A percentile compares a stretch with the other conserved stretches of the same genome.
Conservation (phyloP, 2,888 invertebrate genomes). For the Fragum whitleyi region DNA sequence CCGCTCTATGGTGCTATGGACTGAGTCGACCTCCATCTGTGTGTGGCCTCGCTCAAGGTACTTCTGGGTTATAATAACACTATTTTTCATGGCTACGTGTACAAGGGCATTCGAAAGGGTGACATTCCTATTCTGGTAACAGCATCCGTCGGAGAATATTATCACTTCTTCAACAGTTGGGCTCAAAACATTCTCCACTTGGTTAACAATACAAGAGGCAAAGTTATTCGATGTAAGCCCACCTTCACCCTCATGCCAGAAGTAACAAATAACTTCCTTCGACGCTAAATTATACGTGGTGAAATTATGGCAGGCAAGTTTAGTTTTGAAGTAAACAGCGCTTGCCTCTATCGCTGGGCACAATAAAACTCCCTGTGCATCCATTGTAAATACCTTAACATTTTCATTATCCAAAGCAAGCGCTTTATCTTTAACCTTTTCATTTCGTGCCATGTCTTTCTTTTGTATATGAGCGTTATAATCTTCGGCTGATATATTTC, state of each 20-base stretch:
- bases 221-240: conserved; percentile 30
- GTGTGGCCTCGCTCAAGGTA: conserved; percentile 55
- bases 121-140: conserved; percentile 51
- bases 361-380: conserved; percentile 42
- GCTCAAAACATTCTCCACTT: background rate
- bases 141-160: conserved; percentile 61
- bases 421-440: conserved; percentile 41
- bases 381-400: conserved; percentile 38
- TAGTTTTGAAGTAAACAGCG: conserved; percentile 62
- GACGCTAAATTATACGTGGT: conserved; percentile 42
- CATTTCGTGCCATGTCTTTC: conserved; percentile 29
- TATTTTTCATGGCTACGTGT: background rate
- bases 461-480: conserved; percentile 28
- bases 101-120: conserved; percentile 44
- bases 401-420: background rate
- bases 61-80: conserved; percentile 27
- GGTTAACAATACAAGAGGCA: conserved; percentile 10
- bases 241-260: conserved; percentile 60
- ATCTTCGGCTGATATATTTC: conserved; percentile 44
- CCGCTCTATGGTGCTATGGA: conserved; percentile 59
- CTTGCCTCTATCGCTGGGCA: conserved; percentile 43
- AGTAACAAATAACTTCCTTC: conserved; percentile 50
- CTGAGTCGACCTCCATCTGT: conserved; percentile 53
- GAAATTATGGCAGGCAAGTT: conserved; percentile 61
- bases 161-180: conserved; percentile 34